Evolutionary conservation across 2,113 vertebrate species (phyloP), one percentile per base, ranked within the genome.

Genomic region (Albula glossodonta): DNA sequence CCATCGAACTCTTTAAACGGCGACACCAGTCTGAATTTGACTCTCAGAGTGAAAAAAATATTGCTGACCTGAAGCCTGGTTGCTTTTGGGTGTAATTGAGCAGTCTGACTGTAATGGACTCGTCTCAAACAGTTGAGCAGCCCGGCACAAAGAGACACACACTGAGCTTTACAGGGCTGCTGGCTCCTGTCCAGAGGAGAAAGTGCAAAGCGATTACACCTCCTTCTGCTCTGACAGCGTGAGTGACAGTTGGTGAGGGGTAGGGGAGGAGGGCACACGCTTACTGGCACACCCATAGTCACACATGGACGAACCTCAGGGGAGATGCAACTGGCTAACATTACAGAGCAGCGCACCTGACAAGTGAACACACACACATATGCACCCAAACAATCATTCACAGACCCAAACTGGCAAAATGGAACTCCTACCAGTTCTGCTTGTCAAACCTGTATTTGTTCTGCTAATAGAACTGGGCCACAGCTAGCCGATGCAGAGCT

Each of bases 51-150:
- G 31, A 41, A 70, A 70, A 70, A 60, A 49, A 83, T 5, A 52
- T 84, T 51, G 50, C 83, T 41, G 70, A 86, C 85, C 83, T 1
- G 74, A 85, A 83, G 86, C 86, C 80, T 83, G 83, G 84, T 83
- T 83, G 86, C 53, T 83, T 31, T 52, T 60, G 78, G 78, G 86
- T 31, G 84, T 92, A 92, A 93, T 91, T 90, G 91, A 94, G 90
- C 83, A 86, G 86, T 90, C 89, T 83, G 91, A 90, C 87, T 89
- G 81, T 53, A 85, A 86, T 53, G 86, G 89, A 91, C 89, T 81
- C 88, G 22, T 79, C 90, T 89, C 89, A 81, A 85, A 92, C 91
- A 91, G 89, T 88, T 84, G 87, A 93, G 89, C 80, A 86, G 89
- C 79, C 84, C 85, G 7, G 88, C 57, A 92, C 93, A 93, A 94